Evolutionary conservation across 1,140 invertebrate genomes (phyloP), one percentile per base, ranked within the genome.

Genomic region (Plectrocnemia conspersa): DNA sequence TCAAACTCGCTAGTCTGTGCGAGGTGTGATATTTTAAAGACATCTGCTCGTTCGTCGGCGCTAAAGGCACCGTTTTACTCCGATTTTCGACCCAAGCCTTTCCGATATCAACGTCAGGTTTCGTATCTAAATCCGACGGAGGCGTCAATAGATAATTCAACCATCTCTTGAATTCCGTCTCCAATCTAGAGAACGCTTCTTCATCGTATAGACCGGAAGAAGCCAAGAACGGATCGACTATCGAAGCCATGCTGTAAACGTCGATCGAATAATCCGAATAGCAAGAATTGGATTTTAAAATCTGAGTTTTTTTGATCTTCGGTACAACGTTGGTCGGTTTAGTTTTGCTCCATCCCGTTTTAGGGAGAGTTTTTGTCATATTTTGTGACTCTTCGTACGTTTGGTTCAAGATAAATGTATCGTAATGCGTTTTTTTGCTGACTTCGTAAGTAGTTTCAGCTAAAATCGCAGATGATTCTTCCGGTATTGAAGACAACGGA

Each of bases 91-190:
- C 79, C 79, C 86, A 89, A 0, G 85, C 68, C 67, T 84, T 84
- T 0, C 80, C 84, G n/a, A 86, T 77, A 64, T 89, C 84, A 11
- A 86, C 74, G 41, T 79, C 76, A 1, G 75, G 62, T 42, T 85
- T 81, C 25, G 83, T 81, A 59, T 84, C 80, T 0, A 86, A 69
- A 60, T 86, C 83, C 0, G 77, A 73, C 1, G 88, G 86, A 5
- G 91, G 88, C 2, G 89, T 90, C 1, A 96, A 70, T 24, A 95
- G 73, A 47, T 83, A 86, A 70, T 95, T 95, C 0, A 95, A 69
- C 91, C 91, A 95, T 56, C 86, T 85, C 58, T 84, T 86, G 63
- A 95, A 92, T 58, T 88, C 84, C 0, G 73, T 70, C 70, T 91
- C 86, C 67, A 93, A 88, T 55, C 85, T 83, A 40, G 85, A 79